phyloP scores from a whole-genome alignment of 2,888 invertebrate genomes.

The Heliconius ismenius region DNA sequence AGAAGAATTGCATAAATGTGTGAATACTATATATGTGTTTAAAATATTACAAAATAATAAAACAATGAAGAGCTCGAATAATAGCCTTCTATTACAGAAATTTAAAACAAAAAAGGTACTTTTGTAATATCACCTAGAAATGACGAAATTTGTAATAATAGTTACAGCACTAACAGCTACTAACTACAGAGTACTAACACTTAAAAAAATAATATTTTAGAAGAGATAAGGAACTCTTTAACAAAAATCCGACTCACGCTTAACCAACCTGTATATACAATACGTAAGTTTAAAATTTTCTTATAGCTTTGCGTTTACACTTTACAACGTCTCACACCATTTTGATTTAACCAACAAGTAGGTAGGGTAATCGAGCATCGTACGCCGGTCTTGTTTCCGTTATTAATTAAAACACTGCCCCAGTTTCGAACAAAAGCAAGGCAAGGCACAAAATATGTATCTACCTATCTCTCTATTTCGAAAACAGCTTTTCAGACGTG shows the following conservation, averaged over 20 bases:
- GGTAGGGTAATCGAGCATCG: conserved; percentile 28
- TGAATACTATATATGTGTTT: not conserved
- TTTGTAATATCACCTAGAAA: not conserved
- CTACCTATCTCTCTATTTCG: conserved; percentile 24
- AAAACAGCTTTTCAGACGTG: conserved; percentile 26
- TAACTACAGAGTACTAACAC: too few relatives aligned
- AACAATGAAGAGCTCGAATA: not conserved
- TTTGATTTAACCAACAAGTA: conserved; percentile 20
- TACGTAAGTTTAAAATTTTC: not conserved
- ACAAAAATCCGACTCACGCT: not conserved
- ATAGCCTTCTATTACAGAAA: not conserved
- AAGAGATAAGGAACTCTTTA: not conserved
- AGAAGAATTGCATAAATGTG: not conserved
- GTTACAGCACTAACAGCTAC: too few relatives aligned
- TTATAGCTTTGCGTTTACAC: not conserved
- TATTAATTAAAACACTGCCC: conserved; percentile 35
- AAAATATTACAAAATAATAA: not conserved
- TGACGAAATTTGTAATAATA: too few relatives aligned
- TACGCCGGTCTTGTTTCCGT: conserved; percentile 27
- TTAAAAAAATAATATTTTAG: not conserved
- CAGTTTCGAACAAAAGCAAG: conserved; percentile 33
- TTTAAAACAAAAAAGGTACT: not conserved
- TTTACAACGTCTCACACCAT: not conserved
- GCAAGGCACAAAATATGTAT: conserved; percentile 29
- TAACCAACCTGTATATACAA: not conserved